Conservation (phyloP, 92 coral and sea anemone species). For the Galaxea fascicularis region DNA sequence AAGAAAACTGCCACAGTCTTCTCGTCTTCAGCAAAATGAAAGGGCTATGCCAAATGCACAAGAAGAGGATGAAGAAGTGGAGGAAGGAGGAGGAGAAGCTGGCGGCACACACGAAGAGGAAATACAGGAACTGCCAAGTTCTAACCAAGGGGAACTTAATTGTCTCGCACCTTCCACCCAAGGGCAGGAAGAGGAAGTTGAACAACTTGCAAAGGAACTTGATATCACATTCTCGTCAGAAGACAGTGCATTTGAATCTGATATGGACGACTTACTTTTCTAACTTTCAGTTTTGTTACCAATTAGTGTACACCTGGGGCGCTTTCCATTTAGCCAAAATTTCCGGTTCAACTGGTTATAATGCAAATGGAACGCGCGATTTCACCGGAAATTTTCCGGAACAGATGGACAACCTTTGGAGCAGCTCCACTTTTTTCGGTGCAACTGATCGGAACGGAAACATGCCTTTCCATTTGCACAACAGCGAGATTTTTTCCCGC, state of each 20-base stretch:
- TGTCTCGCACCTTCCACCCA: slow-evolving; percentile 48
- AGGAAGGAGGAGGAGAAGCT: slow-evolving; percentile 44
- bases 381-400: slow-evolving; percentile 20
- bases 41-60: slow-evolving; percentile 11
- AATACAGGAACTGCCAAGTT: slow-evolving; percentile 49
- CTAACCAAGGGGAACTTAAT: slow-evolving; percentile 46
- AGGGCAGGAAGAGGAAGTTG: slow-evolving; percentile 55
- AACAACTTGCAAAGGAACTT: slow-evolving; percentile 58
- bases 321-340: background rate
- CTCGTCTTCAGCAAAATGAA: slow-evolving; percentile 16
- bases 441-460: background rate
- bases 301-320: too few species aligned
- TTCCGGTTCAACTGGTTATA: slow-evolving; percentile 12
- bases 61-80: slow-evolving; percentile 14
- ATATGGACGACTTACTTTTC: too few species aligned
- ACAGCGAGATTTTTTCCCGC: slow-evolving; percentile 24
- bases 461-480: too few species aligned
- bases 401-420: background rate
- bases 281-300: too few species aligned
- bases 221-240: slow-evolving; percentile 50
- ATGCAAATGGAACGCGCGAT: slow-evolving; percentile 19
- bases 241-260: too few species aligned
- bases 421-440: slow-evolving; percentile 12
- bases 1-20: slow-evolving; percentile 44
- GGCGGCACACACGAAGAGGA: slow-evolving; percentile 16